These are phyloP conservation scores for Amblyteles armatorius DNA, from an alignment of 2,888 invertebrate genomes.

Conservation along the genomic window DNA sequence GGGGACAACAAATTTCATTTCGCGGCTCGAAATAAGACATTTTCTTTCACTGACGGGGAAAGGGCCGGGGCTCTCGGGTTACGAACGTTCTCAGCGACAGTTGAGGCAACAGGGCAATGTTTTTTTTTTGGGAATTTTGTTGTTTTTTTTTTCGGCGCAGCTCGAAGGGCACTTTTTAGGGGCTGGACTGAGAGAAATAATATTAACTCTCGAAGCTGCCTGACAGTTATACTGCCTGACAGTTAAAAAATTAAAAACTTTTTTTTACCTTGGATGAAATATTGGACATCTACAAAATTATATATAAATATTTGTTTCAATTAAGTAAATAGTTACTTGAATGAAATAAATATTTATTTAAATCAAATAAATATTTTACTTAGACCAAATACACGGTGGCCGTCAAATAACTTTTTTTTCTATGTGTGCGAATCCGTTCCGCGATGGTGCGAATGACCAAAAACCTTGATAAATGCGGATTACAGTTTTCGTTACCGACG, in stretches of 20 bases:
- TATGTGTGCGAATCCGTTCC: too few species aligned
- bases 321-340: too few species aligned
- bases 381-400: too few species aligned
- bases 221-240: neutral
- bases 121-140: constrained; percentile 12
- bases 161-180: neutral
- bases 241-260: neutral
- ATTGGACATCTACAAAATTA: too few species aligned
- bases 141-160: neutral
- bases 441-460: too few species aligned
- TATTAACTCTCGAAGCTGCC: neutral
- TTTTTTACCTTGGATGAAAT: neutral
- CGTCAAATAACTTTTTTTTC: too few species aligned
- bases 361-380: too few species aligned
- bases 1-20: constrained; percentile 52
- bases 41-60: constrained; percentile 2
- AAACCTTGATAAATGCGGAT: too few species aligned
- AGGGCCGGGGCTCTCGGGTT: constrained; percentile 40
- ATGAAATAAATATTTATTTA: too few species aligned
- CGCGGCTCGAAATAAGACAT: constrained; percentile 27
- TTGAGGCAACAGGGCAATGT: constrained; percentile 5
- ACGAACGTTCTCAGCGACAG: constrained; percentile 37
- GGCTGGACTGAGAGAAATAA: neutral
- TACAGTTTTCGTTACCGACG: too few species aligned
- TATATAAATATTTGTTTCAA: too few species aligned